phyloP scores from a whole-genome alignment of 2,113 vertebrate genomes.

The Lepisosteus osseus region DNA sequence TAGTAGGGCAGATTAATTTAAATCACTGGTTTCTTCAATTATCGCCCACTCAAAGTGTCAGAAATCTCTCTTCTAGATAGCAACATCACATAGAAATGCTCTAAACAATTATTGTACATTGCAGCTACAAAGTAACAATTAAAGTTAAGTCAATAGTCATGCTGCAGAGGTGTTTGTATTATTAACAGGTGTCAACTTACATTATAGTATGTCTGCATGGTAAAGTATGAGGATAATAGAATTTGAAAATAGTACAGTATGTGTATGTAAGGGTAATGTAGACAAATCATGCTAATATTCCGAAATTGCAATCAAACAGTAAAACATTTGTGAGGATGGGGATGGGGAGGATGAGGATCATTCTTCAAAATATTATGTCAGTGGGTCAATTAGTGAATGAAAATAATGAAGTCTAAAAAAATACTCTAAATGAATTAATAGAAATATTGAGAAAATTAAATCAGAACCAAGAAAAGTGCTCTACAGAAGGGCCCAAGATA shows the following conservation, averaged over 20 bases:
- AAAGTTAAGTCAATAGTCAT: constrained; percentile 35
- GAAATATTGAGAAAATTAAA: too few species aligned
- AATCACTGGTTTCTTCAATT: constrained; percentile 10
- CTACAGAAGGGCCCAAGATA: too few species aligned
- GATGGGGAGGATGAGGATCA: too few species aligned
- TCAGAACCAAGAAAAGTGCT: too few species aligned
- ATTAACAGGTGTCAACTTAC: constrained; percentile 18
- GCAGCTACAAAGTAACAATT: constrained; percentile 35
- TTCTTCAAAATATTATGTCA: too few species aligned
- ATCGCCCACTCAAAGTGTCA: neutral
- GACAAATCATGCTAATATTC: too few species aligned
- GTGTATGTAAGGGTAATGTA: too few species aligned
- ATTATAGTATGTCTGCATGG: constrained; percentile 16
- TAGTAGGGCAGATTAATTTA: neutral
- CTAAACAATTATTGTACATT: constrained; percentile 36
- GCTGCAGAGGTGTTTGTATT: constrained; percentile 35
- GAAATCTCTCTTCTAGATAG: constrained; percentile 27
- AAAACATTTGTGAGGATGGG: too few species aligned
- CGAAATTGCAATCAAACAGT: too few species aligned
- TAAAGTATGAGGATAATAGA: constrained; percentile 8
- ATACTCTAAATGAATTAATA: too few species aligned
- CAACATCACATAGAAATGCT: constrained; percentile 21
- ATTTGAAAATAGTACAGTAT: neutral
- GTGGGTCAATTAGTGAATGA: too few species aligned
- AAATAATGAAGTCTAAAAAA: too few species aligned